Evolutionary conservation across 2,797 vertebrate species (phyloP).

Genomic region (Champsocephalus gunnari): DNA sequence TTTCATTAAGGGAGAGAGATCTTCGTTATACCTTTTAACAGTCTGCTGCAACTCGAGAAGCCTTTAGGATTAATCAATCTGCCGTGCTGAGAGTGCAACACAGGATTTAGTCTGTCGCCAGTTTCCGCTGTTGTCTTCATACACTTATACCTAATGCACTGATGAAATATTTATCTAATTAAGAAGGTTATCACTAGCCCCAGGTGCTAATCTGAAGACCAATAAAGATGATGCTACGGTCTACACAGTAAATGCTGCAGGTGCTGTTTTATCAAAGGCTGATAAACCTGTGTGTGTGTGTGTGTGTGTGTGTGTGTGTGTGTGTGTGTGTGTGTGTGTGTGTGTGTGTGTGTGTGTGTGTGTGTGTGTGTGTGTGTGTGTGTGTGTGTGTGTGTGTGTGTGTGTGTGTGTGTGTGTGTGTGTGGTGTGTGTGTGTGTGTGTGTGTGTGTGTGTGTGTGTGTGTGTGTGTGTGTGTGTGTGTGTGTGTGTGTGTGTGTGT

Average conservation of each 20-base stretch:
- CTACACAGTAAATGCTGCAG: conserved; percentile 21
- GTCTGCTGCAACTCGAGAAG: conserved; percentile 23
- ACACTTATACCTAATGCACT: conserved; percentile 6
- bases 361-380: background rate
- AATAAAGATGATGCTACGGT: conserved; percentile 30
- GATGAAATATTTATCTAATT: conserved; percentile 51
- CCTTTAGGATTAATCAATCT: conserved; percentile 31
- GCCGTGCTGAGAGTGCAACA: background rate
- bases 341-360: background rate
- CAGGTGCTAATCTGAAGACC: conserved; percentile 42
- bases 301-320: too few relatives aligned
- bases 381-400: background rate
- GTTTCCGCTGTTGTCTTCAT: conserved; percentile 15
- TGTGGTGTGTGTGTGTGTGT: background rate
- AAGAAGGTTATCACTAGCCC: conserved; percentile 34
- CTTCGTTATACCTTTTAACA: conserved; percentile 23
- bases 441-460: background rate
- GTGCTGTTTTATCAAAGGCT: background rate
- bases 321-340: background rate
- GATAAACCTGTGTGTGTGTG: conserved; percentile 15
- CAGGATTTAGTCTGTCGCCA: conserved; percentile 11
- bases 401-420: background rate
- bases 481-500: background rate
- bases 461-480: background rate
- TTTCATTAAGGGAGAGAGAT: conserved; percentile 43